phyloP scores from a whole-genome alignment of 2,888 invertebrate species.

The Caenorhabditis angaria region DNA sequence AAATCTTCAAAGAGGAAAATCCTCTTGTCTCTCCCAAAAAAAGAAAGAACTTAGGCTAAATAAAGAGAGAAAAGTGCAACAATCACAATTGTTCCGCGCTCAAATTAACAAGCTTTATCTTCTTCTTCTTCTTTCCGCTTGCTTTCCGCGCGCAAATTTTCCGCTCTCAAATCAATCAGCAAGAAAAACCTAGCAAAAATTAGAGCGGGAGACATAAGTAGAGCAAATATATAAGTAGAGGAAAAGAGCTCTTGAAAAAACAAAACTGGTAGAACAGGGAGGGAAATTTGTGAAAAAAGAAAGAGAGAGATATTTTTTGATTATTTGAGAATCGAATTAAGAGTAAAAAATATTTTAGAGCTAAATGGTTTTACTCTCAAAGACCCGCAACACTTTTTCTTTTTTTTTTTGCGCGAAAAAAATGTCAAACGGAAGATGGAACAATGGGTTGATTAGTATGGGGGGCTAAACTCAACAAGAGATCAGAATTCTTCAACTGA shows the following conservation, averaged over 20 bases:
- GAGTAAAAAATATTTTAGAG: not conserved
- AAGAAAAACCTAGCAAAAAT: not conserved
- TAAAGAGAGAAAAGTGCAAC: too few relatives aligned
- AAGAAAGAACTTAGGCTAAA: too few relatives aligned
- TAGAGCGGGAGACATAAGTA: not conserved
- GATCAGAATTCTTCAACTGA: not conserved
- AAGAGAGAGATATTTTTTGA: not conserved
- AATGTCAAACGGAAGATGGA: slow-evolving; percentile 5
- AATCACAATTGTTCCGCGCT: too few relatives aligned
- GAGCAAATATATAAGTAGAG: not conserved
- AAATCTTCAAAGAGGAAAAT: too few relatives aligned
- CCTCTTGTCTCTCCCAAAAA: too few relatives aligned
- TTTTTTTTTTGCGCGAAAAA: slow-evolving; percentile 8
- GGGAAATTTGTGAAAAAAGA: too few relatives aligned
- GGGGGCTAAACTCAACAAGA: too few relatives aligned
- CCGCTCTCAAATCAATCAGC: not conserved
- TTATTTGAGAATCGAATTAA: slow-evolving; percentile 2
- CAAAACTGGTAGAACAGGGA: not conserved
- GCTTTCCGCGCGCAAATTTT: not conserved
- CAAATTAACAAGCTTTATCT: too few relatives aligned
- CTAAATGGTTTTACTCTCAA: not conserved
- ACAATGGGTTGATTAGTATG: slow-evolving; percentile 3
- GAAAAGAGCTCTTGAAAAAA: not conserved
- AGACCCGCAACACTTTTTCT: slow-evolving; percentile 4
- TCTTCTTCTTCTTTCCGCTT: not conserved